Evolutionary conservation across 2,888 invertebrate species (phyloP).

Genomic region (Platycheirus rosarum): DNA sequence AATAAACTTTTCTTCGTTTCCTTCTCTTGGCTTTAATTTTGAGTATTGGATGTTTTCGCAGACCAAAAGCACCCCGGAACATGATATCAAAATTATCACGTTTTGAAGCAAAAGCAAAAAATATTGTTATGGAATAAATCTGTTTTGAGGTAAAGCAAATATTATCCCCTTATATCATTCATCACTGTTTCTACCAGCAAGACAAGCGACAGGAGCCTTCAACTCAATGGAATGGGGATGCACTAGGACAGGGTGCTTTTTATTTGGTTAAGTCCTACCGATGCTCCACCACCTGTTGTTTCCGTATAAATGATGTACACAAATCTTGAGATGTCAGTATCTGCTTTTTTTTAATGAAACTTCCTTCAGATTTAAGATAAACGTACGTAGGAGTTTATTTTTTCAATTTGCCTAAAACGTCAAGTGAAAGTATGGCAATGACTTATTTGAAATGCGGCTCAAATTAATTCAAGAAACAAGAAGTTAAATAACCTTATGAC

Average conservation of each 20-base stretch:
- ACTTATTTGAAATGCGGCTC: background rate
- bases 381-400: too few species aligned
- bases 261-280: background rate
- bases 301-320: background rate
- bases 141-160: background rate
- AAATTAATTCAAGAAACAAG: background rate
- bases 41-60: background rate
- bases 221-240: constrained; percentile 1
- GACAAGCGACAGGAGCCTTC: constrained; percentile 25
- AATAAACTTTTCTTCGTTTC: too few species aligned
- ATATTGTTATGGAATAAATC: background rate
- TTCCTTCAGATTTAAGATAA: constrained; percentile 3
- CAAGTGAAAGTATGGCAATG: background rate
- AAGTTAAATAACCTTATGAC: background rate
- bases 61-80: background rate
- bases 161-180: background rate
- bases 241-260: constrained; percentile 1
- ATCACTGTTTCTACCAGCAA: constrained; percentile 12
- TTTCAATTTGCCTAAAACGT: too few species aligned
- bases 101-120: background rate
- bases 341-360: constrained; percentile 16
- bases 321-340: constrained; percentile 23
- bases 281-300: constrained; percentile 7
- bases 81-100: background rate
- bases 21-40: background rate